phyloP scores from a whole-genome alignment of 2,797 vertebrate species.

The Channallabes apus region DNA sequence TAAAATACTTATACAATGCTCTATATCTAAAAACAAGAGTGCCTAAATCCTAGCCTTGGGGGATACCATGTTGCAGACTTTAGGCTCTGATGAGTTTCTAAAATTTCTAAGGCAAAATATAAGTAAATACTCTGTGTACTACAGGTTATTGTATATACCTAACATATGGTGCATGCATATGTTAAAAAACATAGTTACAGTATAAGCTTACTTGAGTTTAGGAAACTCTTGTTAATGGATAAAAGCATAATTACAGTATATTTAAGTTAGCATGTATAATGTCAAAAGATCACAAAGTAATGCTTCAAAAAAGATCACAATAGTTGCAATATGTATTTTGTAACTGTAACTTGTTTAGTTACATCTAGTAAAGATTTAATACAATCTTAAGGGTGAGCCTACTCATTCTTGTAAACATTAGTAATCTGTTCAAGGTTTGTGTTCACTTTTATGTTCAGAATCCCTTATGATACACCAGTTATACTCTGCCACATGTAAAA shows the following conservation, averaged over 20 bases:
- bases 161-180: background rate
- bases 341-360: background rate
- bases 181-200: background rate
- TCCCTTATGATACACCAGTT: background rate
- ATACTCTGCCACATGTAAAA: slow-evolving; percentile 27
- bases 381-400: background rate
- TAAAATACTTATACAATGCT: background rate
- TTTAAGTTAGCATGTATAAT: background rate
- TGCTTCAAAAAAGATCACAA: background rate
- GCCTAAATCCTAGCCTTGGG: background rate
- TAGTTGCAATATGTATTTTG: background rate
- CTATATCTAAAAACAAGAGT: background rate
- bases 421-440: background rate
- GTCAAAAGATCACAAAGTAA: background rate
- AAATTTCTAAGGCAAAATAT: background rate
- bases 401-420: background rate
- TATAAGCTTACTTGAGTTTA: background rate
- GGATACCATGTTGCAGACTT: background rate
- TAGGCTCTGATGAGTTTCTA: background rate
- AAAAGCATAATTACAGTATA: background rate
- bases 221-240: background rate
- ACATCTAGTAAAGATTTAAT: background rate
- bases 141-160: background rate
- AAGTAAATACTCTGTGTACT: background rate
- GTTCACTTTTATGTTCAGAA: background rate